Base-by-base conservation (phyloP, 2,113 vertebrate species). In the Neodontobutis hainanensis region DNA sequence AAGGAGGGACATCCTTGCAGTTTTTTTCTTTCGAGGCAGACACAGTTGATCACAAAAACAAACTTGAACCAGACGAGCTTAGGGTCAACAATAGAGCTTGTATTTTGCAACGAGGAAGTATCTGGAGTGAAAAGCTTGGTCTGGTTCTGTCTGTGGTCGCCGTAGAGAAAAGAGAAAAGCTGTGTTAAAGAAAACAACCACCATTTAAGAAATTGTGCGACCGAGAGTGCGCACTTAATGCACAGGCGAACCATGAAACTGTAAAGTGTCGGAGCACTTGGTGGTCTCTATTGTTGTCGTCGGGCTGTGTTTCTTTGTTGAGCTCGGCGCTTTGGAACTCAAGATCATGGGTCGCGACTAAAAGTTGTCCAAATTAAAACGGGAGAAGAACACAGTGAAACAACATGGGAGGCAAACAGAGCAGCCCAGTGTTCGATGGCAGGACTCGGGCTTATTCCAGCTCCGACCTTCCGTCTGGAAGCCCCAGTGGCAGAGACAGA, bases 371-470 rank as follows among this genome's bases (percentile, higher is more conserved):
- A 50, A 27, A 27, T 19, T 11, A 55, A n/a, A 61, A 59, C 57
- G 53, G 4, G 59, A 65, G 59, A 55, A 70, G 63, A 34, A 34
- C n/a, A 35, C 12, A 16, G 40, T 5, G 60, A 68, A 11, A 15
- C 65, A 63, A 27, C 65, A 98, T 97, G 96, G 95, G 96, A 72
- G 92, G 92, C 38, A 96, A 95, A 83, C 96, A 95, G 88, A 94
- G 92, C 85, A 93, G 74, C 70, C 87, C 90, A 0, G 91, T 89
- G 1, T 92, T 92, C 43, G 93, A 94, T 61, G 92, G 94, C 80
- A 95, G 96, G 81, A 91, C 95, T 80, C 93, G 96, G 74, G 95
- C 95, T 58, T 98, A 95, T 75, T 98, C 96, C 53, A 94, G 95
- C 80, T 96, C 95, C 34, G 96, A 97, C 60, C 78, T 96, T 32